Evolutionary conservation across 2,888 invertebrate genomes (phyloP), one percentile per base, ranked within the genome.

Genomic region (Tinea semifulvella): DNA sequence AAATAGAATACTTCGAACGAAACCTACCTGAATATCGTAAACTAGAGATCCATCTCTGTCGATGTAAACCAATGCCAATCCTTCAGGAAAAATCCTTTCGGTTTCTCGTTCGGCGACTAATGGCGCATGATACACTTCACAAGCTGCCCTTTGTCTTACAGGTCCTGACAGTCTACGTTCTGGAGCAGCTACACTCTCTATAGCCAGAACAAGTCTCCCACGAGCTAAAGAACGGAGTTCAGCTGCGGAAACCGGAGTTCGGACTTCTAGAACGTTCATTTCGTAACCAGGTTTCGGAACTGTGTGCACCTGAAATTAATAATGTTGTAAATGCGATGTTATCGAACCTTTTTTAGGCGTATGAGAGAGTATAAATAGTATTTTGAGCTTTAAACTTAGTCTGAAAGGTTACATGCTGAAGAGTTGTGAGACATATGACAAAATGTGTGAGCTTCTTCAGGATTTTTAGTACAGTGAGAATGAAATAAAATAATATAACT

Each of bases 51-150:
- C 92, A 47, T 89, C 89, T 48, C 87, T 87, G 56, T 91, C 91
- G 42, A 94, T 81, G 53, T 89, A 92, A 43, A 91, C 82, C 87
- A 92, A 87, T 1, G 91, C 90, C 46, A 92, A 65, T 7, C 93
- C 93, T 18, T 81, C 85, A 49, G 85, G 83, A 53, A 63, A 79
- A 49, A 57, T 76, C 50, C 68, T 65, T 45, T 61, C 80, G 22
- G 65, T 81, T 53, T 69, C 56, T 47, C 77, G 68, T 58, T 84
- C 75, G 1, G 85, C 82, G 1, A 87, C 71, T 28, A 91, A 61
- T 0, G 89, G 81, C 0, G 90, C 85, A 59, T 93, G 91, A 63
- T 90, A 92, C 45, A 93, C 76, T 65, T 94, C 93, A 58, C 94
- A 94, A 0, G 89, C 86, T 0, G 88, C 87, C 53, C 90, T 85